These are phyloP conservation scores for Endotricha flammealis DNA, from an alignment of 2,888 invertebrate species.

Conservation along the genomic window DNA sequence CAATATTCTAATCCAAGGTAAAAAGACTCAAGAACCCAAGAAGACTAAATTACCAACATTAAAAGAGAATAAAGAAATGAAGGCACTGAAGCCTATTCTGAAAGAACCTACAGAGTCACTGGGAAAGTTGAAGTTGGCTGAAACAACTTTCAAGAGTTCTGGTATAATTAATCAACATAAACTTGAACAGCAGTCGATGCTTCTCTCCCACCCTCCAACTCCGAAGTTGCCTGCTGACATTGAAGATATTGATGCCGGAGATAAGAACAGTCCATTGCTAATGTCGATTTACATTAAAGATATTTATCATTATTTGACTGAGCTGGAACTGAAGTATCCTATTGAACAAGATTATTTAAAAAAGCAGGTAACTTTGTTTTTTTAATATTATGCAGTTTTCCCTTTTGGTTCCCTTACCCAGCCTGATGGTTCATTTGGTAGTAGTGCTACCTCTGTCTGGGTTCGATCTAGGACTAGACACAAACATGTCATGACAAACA, in stretches of 20 bases:
- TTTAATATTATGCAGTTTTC: too few relatives aligned
- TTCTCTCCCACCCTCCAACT: conserved; percentile 1
- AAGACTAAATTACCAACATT: conserved; percentile 41
- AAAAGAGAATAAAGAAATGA: conserved; percentile 42
- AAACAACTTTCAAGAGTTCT: conserved; percentile 17
- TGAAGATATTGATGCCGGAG: conserved; percentile 87
- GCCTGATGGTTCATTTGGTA: too few relatives aligned
- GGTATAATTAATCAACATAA: conserved; percentile 21
- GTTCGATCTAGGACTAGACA: too few relatives aligned
- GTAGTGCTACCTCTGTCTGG: too few relatives aligned
- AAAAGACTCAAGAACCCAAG: conserved; percentile 42
- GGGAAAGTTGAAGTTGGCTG: conserved; percentile 50
- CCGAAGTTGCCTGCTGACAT: conserved; percentile 58
- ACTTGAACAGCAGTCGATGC: conserved; percentile 18
- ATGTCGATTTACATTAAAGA: conserved; percentile 92
- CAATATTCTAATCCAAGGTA: conserved; percentile 36
- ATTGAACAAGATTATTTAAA: conserved; percentile 82
- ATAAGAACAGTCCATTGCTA: conserved; percentile 85
- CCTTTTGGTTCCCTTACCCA: too few relatives aligned
- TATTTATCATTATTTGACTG: conserved; percentile 89
- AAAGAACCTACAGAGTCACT: conserved; percentile 56
- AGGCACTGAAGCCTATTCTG: conserved; percentile 39
- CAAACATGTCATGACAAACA: too few relatives aligned
- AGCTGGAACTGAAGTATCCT: conserved; percentile 83
- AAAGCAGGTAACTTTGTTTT: conserved; percentile 67